Evolutionary conservation across 2,888 invertebrate genomes (phyloP), one percentile per base, ranked within the genome.

Genomic region (Panzeria rudis): DNA sequence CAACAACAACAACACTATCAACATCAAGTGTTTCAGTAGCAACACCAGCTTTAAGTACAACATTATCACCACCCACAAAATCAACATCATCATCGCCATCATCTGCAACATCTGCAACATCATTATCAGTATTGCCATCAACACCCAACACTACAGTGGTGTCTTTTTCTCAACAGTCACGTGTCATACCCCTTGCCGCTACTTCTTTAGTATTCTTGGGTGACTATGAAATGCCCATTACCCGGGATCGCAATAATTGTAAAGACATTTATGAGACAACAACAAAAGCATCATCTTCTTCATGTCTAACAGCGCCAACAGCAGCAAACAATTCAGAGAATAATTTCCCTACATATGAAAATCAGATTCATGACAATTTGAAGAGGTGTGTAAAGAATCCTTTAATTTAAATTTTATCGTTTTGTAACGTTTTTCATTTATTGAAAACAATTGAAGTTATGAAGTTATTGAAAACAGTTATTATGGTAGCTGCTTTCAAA

Each of bases 221-320:
- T 11, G 89, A 91, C 78, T 89, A 89, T 79, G 91, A 92, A 86
- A 89, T 90, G 89, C 90, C 91, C 23, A 89, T 90, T 52, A 89
- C 90, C 15, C 87, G 88, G 15, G 87, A 79, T 47, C 41, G 66
- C 59, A 62, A 75, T 29, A 35, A 82, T 41, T 56, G 1, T 20
- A 50, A 17, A 50, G 78, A 59, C 32, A 56, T 62, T 64, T 68
- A 54, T 71, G 20, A 72, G 8, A 61, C 41, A 23, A 29, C 59
- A 25, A 0, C 50, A 25, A 7, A 25, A 25, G 23, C 20, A 15
- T 29, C 54, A 59, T n/a, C 9, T 7, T 29, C 56, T n/a, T 23
- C 23, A 23, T 6, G 25, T 25, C 23, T 4, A 52, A 15, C 15
- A 15, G 54, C n/a, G 15, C 25, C 25, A 29, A 9, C 32, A 25